Evolutionary conservation across 30 jellyfish, hydroid and myxozoan genomes (phyloP), one percentile per base, ranked within the genome.

Genomic region (Catostylus mosaicus): DNA sequence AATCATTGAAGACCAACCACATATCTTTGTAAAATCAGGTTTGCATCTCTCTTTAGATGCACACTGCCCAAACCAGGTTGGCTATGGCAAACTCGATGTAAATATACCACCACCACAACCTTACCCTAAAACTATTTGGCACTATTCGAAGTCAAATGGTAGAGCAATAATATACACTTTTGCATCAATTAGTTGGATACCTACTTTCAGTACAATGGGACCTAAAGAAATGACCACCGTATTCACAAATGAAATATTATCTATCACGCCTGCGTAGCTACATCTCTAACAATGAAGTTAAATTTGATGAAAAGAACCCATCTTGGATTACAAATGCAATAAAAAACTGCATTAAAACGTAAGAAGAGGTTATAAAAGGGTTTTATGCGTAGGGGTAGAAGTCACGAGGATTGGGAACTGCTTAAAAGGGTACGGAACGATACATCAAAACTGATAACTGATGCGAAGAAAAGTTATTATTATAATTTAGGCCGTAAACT

Each of bases 11-110:
- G 74, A 70, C 70, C 74, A 70, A 36, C 75, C 83, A 14, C 34
- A 37, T 36, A 70, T 70, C n/a, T 70, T 70, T 70, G 40, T 70
- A 10, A 74, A 70, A 23, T 70, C 60, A 14, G 74, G 83, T 46
- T 75, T 70, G 50, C 83, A 70, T 40, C 83, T 74, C 9, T 70
- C 74, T 14, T 46, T 70, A 20, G 74, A 70, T 40, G 83, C 9
- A 70, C 83, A 70, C 83, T 70, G 83, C 33, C 70, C 19, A 46
- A 75, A 70, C 33, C 83, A 70, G 33, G 33, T 70, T 70, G 27
- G 34, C 23, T 70, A 14, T 70, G 83, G 83, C 83, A 70, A 70
- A 11, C 83, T 70, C 22, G 40, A 36, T 38, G 7, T 70, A 24
- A 12, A 31, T 30, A 14, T 70, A 24, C n/a, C n/a, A n/a, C n/a